Base-by-base conservation (phyloP, 2,797 vertebrate genomes). In the Silurus aristotelis region DNA sequence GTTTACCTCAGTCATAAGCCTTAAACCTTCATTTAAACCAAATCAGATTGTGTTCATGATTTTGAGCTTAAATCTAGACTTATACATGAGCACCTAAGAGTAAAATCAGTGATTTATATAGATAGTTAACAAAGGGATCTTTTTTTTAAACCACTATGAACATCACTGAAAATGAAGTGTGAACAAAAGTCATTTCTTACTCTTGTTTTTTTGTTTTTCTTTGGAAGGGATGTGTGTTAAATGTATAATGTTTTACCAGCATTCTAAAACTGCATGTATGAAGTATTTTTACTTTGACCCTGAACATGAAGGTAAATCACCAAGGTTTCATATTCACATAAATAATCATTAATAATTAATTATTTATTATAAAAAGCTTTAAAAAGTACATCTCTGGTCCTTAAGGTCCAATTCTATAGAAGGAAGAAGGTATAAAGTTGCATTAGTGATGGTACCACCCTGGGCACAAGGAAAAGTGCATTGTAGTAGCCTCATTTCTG, bases 81-180 rank as follows among this genome's bases (percentile, higher is more conserved):
- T 20, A 13, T 20, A 27, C 7, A 17, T 31, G 15, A 77, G 19
- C 73, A 77, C 55, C 15, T 73, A 20, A 15, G 31, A 20, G 25
- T 27, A 17, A 77, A 77, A 4, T 31, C 48, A 20, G 70, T 52
- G 20, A 73, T 52, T 75, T 76, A 58, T 76, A 76, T 60, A 6
- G 31, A 17, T 17, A 31, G 2, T 60, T 60, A 56, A 75, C 12
- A 15, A 27, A 43, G 58, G 58, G 66, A 80, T 71, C 86, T 82
- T 85, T 87, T 84, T 84, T 52, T 82, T 25, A 55, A 22, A 85
- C 58, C 20, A 82, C 66, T 19, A 38, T 84, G 55, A 80, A 85
- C 63, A 2, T 46, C 25, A 22, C 75, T 79, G 8, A 43, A 79
- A 77, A 72, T 31, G 25, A 58, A 55, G 15, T 27, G 63, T 58